Evolutionary conservation across 2,888 invertebrate genomes (phyloP).

Genomic region (Anorthoa munda): DNA sequence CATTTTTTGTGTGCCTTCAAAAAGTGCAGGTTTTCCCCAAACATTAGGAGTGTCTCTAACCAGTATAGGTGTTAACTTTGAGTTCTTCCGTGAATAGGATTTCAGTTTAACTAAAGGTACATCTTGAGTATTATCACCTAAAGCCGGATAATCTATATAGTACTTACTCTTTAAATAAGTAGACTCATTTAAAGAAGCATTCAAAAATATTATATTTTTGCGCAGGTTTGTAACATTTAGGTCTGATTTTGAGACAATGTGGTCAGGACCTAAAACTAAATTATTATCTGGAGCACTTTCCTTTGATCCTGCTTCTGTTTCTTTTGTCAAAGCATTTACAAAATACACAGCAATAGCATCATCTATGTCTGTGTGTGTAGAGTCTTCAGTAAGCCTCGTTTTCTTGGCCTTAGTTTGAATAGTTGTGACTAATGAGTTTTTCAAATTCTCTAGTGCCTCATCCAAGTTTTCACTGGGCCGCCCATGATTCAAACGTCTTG

Average conservation of each 20-base stretch:
- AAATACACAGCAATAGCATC: constrained; percentile 78
- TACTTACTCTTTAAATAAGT: constrained; percentile 70
- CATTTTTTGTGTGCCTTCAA: constrained; percentile 4
- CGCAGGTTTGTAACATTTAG: constrained; percentile 75
- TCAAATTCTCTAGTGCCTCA: constrained; percentile 81
- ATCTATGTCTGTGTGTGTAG: constrained; percentile 77
- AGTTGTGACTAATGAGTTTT: constrained; percentile 78
- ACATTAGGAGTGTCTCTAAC: constrained; percentile 71
- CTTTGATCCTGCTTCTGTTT: constrained; percentile 40
- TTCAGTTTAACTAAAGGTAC: constrained; percentile 72
- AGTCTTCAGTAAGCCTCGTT: constrained; percentile 72
- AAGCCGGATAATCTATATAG: constrained; percentile 68
- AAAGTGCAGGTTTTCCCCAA: constrained; percentile 75
- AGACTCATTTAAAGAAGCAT: constrained; percentile 73
- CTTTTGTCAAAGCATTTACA: constrained; percentile 72
- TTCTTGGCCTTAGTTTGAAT: constrained; percentile 68
- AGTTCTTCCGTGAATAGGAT: constrained; percentile 79
- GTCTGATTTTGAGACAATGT: constrained; percentile 35
- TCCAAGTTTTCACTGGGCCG: constrained; percentile 76
- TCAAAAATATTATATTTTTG: constrained; percentile 78
- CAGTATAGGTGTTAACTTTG: constrained; percentile 49
- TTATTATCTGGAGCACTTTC: constrained; percentile 54
- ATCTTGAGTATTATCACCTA: constrained; percentile 64
- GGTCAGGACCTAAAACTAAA: constrained; percentile 35
- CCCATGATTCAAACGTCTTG: constrained; percentile 77